phyloP scores from a whole-genome alignment of 2,797 vertebrate species.

The Sparus aurata region DNA sequence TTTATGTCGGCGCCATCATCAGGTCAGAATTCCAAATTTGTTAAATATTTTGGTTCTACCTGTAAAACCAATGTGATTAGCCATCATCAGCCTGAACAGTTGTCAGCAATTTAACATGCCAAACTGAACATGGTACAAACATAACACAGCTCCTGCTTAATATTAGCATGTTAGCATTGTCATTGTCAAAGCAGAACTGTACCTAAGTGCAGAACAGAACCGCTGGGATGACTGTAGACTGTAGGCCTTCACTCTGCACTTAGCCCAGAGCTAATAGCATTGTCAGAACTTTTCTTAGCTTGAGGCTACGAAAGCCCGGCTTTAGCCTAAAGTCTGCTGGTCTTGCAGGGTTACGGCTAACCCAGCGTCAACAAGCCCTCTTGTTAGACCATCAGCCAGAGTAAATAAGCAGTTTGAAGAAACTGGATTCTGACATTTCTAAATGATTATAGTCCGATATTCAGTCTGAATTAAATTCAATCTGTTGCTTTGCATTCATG shows the following conservation, averaged over 20 bases:
- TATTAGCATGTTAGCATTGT: not conserved
- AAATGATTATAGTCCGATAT: not conserved
- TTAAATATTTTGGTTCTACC: not conserved
- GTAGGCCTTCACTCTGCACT: too few species aligned
- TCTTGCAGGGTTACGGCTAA: too few species aligned
- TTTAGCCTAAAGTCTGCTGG: too few species aligned
- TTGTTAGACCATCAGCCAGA: not conserved
- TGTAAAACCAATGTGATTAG: not conserved
- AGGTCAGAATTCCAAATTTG: not conserved
- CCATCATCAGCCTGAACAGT: not conserved
- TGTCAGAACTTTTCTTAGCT: too few species aligned
- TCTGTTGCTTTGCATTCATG: not conserved
- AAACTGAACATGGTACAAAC: not conserved
- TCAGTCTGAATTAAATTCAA: not conserved
- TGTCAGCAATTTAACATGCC: not conserved
- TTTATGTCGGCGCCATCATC: not conserved
- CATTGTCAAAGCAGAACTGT: too few species aligned
- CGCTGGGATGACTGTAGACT: not conserved
- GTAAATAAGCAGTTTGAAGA: not conserved
- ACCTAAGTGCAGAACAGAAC: not conserved
- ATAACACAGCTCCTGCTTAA: not conserved
- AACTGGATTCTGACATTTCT: not conserved
- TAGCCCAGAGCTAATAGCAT: too few species aligned
- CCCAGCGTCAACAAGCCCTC: too few species aligned
- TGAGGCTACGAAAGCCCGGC: too few species aligned